Evolutionary conservation across 2,113 vertebrate genomes (phyloP).

Genomic region (Pyrgilauda ruficollis): DNA sequence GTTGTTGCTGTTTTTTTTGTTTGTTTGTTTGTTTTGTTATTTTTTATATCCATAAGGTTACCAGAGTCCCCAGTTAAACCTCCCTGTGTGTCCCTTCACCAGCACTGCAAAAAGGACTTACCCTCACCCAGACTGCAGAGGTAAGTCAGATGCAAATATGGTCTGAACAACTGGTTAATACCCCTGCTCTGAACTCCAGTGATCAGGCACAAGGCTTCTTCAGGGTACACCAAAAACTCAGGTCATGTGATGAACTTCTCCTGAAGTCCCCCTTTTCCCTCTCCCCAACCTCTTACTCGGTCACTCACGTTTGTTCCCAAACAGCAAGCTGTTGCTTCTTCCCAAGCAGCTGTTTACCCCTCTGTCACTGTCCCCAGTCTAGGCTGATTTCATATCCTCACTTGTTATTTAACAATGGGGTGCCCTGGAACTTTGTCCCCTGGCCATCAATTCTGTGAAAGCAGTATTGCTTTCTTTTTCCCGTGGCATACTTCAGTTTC

Average conservation of each 20-base stretch:
- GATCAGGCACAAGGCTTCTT: background rate
- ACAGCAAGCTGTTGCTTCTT: no score
- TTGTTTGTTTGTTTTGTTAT: no score
- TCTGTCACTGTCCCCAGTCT: background rate
- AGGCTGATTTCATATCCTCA: background rate
- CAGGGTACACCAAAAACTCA: background rate
- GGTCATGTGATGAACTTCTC: background rate
- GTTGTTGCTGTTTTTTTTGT: no score
- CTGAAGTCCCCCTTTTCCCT: background rate
- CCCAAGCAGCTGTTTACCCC: background rate
- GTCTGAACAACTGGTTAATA: background rate
- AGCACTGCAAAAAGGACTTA: background rate
- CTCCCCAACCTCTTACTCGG: background rate
- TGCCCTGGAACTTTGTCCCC: background rate
- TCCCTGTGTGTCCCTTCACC: background rate
- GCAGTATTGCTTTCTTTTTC: background rate
- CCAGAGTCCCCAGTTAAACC: background rate
- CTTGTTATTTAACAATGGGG: fast-evolving
- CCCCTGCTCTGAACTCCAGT: background rate
- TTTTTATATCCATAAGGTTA: background rate
- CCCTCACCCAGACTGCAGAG: background rate
- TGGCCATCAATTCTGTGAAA: background rate
- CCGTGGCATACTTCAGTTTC: fast-evolving
- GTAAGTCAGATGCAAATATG: background rate
- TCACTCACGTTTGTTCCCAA: background rate